Percentiles rank a stretch among this genome's conserved stretches.
phyloP scores from a whole-genome alignment of 1,140 invertebrate species.

The Pogonognathellus flavescens region DNA sequence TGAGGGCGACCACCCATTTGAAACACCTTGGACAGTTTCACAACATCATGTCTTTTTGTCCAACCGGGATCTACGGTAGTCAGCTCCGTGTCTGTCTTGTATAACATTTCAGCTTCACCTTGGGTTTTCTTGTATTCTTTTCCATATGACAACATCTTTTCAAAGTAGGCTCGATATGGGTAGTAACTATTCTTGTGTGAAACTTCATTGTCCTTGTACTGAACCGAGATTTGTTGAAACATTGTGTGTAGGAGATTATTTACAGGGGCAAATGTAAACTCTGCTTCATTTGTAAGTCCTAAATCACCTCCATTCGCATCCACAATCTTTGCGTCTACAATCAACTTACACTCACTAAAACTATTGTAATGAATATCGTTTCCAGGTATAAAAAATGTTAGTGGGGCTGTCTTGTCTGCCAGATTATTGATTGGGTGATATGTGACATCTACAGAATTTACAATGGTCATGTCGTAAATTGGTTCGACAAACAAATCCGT shows the following conservation, averaged over 20 bases:
- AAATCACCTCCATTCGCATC: slow-evolving; percentile 48
- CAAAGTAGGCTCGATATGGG: slow-evolving; percentile 71
- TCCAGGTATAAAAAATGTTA: slow-evolving; percentile 71
- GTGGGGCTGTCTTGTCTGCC: slow-evolving; percentile 67
- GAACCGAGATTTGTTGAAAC: slow-evolving; percentile 70
- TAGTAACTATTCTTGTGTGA: slow-evolving; percentile 70
- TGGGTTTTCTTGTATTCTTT: slow-evolving; percentile 69
- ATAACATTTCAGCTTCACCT: slow-evolving; percentile 68
- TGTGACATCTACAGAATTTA: slow-evolving; percentile 68
- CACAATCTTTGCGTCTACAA: slow-evolving; percentile 68
- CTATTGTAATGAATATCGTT: too few relatives aligned
- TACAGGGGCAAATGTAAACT: slow-evolving; percentile 63
- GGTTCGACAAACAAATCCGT: slow-evolving; percentile 71
- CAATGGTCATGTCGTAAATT: slow-evolving; percentile 70
- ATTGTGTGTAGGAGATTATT: slow-evolving; percentile 71
- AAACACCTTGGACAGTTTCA: slow-evolving; percentile 64
- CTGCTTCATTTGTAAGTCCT: slow-evolving; percentile 55
- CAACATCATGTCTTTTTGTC: slow-evolving; percentile 64
- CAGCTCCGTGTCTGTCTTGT: slow-evolving; percentile 66
- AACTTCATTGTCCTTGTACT: slow-evolving; percentile 71
- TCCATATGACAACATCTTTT: slow-evolving; percentile 70
- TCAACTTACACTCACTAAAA: slow-evolving; percentile 69
- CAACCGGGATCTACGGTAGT: slow-evolving; percentile 67
- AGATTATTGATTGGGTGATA: slow-evolving; percentile 71
- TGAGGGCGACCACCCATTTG: slow-evolving; percentile 66